Evolutionary conservation across 2,113 vertebrate species (phyloP).

Genomic region (Heterochromis multidens): DNA sequence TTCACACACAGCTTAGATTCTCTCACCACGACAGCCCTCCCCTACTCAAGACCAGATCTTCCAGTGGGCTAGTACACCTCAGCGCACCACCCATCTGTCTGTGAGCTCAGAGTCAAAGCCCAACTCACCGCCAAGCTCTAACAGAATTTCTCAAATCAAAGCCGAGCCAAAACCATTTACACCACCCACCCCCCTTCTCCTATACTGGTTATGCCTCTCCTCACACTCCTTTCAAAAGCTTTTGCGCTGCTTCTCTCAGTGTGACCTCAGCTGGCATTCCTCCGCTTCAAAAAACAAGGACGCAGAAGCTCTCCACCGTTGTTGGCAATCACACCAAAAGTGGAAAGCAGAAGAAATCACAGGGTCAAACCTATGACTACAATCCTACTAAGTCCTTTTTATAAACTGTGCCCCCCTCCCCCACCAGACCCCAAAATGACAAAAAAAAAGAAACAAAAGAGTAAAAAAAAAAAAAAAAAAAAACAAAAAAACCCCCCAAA

Average conservation of each 20-base stretch:
- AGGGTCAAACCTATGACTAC: background rate
- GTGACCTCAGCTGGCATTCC: slow-evolving; percentile 71
- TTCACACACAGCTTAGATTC: slow-evolving; percentile 26
- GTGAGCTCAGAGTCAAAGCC: background rate
- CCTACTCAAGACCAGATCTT: background rate
- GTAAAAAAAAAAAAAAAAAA: background rate
- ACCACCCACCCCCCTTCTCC: slow-evolving; percentile 9
- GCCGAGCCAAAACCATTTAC: background rate
- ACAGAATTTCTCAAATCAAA: slow-evolving; percentile 38
- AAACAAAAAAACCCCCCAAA: slow-evolving; percentile 68
- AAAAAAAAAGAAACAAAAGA: slow-evolving; percentile 12
- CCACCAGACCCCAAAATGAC: background rate
- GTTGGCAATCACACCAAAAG: slow-evolving; percentile 34
- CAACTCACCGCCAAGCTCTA: slow-evolving; percentile 8
- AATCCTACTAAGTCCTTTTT: slow-evolving; percentile 24
- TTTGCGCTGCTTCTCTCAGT: slow-evolving; percentile 31
- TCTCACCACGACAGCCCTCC: background rate
- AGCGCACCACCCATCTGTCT: slow-evolving; percentile 25
- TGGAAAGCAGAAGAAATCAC: slow-evolving; percentile 11
- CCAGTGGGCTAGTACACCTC: background rate
- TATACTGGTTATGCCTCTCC: slow-evolving; percentile 18
- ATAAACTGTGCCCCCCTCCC: background rate
- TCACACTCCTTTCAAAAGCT: slow-evolving; percentile 9
- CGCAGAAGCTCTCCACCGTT: slow-evolving; percentile 23
- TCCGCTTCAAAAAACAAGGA: slow-evolving; percentile 65